phyloP scores from a whole-genome alignment of 1,140 invertebrate species.

The Pogonognathellus flavescens region DNA sequence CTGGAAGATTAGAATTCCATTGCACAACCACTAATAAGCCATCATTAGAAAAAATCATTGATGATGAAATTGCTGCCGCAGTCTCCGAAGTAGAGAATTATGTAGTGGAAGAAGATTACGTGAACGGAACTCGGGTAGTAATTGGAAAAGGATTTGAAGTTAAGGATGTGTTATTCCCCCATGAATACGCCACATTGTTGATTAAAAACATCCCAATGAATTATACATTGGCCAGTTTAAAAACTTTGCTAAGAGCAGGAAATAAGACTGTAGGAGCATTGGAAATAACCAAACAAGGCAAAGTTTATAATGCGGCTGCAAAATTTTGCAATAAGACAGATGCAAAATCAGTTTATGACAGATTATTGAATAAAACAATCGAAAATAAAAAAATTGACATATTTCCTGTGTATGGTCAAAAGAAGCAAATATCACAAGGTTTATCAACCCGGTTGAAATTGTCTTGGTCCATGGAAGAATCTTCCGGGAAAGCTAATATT shows the following conservation, averaged over 20 bases:
- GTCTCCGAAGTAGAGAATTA: neutral
- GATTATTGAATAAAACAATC: neutral
- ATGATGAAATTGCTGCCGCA: neutral
- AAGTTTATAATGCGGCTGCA: neutral
- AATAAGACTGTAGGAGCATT: neutral
- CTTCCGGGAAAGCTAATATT: neutral
- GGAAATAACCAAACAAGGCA: neutral
- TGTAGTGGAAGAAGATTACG: slow-evolving; percentile 12
- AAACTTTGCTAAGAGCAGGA: neutral
- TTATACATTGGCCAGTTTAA: neutral
- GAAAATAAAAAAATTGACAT: neutral
- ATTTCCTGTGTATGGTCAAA: neutral
- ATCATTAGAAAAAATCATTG: neutral
- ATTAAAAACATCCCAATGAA: neutral
- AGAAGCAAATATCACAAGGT: neutral
- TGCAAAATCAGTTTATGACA: neutral
- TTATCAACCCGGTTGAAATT: neutral
- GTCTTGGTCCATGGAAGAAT: neutral
- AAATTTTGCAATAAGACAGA: neutral
- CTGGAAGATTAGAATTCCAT: neutral
- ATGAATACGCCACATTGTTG: slow-evolving; percentile 13
- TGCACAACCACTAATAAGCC: neutral
- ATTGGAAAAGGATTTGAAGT: slow-evolving; percentile 38
- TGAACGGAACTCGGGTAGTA: neutral
- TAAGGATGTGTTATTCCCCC: slow-evolving; percentile 29